Evolutionary conservation across 1,140 invertebrate species (phyloP).

Genomic region (Triops longicaudatus): DNA sequence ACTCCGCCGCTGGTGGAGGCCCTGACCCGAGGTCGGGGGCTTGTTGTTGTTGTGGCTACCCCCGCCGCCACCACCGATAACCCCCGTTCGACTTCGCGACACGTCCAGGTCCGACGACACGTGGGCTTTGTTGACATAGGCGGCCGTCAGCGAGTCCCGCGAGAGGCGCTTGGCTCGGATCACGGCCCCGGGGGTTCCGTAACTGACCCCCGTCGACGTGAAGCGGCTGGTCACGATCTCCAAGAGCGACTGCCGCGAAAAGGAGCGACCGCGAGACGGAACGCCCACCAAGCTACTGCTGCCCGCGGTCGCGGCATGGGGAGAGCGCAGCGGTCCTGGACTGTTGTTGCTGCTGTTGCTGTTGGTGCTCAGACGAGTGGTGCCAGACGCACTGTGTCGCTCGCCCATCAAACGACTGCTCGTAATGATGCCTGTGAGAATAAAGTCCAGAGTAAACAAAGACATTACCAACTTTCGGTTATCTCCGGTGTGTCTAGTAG

Average conservation of each 20-base stretch:
- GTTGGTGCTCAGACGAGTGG: slow-evolving; percentile 29
- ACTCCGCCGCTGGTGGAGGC: not conserved
- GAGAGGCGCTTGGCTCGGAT: slow-evolving; percentile 51
- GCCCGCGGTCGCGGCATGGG: slow-evolving; percentile 32
- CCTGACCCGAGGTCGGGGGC: not conserved
- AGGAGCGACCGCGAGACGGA: slow-evolving; percentile 36
- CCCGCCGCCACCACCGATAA: slow-evolving; percentile 31
- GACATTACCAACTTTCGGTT: slow-evolving; percentile 35
- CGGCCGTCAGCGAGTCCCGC: slow-evolving; percentile 61
- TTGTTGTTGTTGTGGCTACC: not conserved
- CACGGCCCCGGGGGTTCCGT: slow-evolving; percentile 31
- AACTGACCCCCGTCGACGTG: slow-evolving; percentile 40
- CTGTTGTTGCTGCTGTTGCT: slow-evolving; percentile 31
- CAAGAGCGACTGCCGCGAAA: slow-evolving; percentile 49
- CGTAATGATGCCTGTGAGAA: slow-evolving; percentile 48
- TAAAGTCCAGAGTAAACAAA: slow-evolving; percentile 31
- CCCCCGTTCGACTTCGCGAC: slow-evolving; percentile 45
- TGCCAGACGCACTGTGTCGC: slow-evolving; percentile 40
- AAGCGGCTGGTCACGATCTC: slow-evolving; percentile 59
- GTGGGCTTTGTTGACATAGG: slow-evolving; percentile 52
- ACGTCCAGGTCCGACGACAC: slow-evolving; percentile 64
- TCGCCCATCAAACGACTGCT: slow-evolving; percentile 42
- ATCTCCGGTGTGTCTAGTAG: slow-evolving; percentile 28
- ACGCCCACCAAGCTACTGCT: slow-evolving; percentile 19
- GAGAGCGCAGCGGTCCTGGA: slow-evolving; percentile 37